Base-by-base conservation (phyloP, 2,113 vertebrate genomes). In the Oenanthe melanoleuca region DNA sequence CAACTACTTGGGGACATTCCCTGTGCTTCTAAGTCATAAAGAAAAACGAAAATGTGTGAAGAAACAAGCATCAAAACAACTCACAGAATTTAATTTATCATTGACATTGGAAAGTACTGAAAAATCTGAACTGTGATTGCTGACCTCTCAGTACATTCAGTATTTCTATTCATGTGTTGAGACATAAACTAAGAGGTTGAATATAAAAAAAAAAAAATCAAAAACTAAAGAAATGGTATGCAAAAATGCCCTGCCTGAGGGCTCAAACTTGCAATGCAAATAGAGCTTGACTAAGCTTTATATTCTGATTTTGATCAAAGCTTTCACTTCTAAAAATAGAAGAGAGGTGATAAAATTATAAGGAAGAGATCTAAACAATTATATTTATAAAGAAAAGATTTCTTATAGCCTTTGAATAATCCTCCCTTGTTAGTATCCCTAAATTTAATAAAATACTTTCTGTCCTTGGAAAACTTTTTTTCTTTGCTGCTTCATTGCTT, bases 331-430 rank as follows among this genome's bases (percentile, higher is more conserved):
- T 73, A 50, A 73, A 70, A 86, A 93, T 66, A 88, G 45, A 89
- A 69, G 19, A 79, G 14, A 44, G 18, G 31, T 72, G 78, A 83
- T 22, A 49, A 83, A 92, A 88, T 92, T 74, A 91, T 31, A 40
- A 83, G 63, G 7, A 21, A 40, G 13, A 65, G 8, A 19, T 79
- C 65, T 92, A 69, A 63, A 65, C 44, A 88, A 77, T 71, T 92
- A 21, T 75, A 52, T 84, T 89, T 85, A 81, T 87, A 85, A 79
- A 75, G n/a, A 86, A 95, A 84, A 26, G 14, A 86, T 82, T 88
- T 53, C 42, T 66, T 88, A 53, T 73, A 84, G 42, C 31, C 52
- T 89, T 84, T 92, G 70, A 47, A 47, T 87, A 94, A 88, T 88
- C 56, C 23, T 50, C 4, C 31, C 60, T 89, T 73, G 34, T 12